Percentiles rank a stretch among this genome's conserved stretches.
phyloP scores from a whole-genome alignment of 2,888 invertebrate genomes.

The Macaria liturata region DNA sequence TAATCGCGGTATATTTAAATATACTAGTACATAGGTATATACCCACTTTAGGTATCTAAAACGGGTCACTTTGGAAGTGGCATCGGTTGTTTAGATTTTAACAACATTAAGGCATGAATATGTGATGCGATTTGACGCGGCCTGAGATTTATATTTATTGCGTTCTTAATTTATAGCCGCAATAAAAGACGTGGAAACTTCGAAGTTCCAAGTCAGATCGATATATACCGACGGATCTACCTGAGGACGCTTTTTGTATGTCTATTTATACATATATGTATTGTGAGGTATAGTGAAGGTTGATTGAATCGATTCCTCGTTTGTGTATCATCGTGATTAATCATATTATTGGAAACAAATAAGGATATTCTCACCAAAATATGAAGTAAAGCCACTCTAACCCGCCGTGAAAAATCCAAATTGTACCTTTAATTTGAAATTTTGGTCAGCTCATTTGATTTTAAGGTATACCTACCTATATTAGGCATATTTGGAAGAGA shows the following conservation, averaged over 20 bases:
- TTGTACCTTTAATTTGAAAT: too few relatives aligned
- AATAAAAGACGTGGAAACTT: constrained; percentile 72
- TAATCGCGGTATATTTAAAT: constrained; percentile 3
- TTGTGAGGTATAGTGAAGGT: too few relatives aligned
- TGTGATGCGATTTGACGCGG: constrained; percentile 74
- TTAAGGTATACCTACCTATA: too few relatives aligned
- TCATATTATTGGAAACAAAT: too few relatives aligned
- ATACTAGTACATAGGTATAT: not conserved
- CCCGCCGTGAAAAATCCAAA: too few relatives aligned
- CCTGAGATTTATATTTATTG: constrained; percentile 77
- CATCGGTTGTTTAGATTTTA: constrained; percentile 59
- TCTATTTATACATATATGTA: not conserved
- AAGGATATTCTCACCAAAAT: too few relatives aligned
- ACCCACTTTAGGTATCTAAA: constrained; percentile 32
- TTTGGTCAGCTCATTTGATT: too few relatives aligned
- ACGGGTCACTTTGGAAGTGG: constrained; percentile 43
- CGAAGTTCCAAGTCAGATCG: constrained; percentile 49
- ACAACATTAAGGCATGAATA: constrained; percentile 68
- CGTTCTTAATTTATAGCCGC: constrained; percentile 69
- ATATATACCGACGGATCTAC: constrained; percentile 42
- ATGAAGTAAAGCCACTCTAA: too few relatives aligned
- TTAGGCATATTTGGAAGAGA: too few relatives aligned
- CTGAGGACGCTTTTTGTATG: constrained; percentile 35
- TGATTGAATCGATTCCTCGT: not conserved
- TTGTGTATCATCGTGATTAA: not conserved